Evolutionary conservation across 2,113 vertebrate species (phyloP).

Genomic region (Turdus rufiventris): DNA sequence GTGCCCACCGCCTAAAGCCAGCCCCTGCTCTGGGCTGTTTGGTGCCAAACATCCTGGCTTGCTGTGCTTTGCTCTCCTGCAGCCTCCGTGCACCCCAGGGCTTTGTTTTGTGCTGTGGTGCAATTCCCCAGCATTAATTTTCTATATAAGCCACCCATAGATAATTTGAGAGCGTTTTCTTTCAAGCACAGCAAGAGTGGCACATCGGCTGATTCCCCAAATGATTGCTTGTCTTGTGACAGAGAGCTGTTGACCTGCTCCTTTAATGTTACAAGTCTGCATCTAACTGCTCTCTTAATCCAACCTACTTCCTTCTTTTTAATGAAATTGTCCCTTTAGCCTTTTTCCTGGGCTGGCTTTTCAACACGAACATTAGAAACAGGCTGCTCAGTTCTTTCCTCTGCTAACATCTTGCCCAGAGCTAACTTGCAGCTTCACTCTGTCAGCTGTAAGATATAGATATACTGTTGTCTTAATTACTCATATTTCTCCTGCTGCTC

Average conservation of each 20-base stretch:
- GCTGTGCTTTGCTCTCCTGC: background rate
- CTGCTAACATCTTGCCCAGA: constrained; percentile 53
- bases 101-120: background rate
- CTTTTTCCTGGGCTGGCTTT: constrained; percentile 46
- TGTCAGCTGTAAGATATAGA: constrained; percentile 59
- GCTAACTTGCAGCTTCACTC: constrained; percentile 44
- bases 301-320: constrained; percentile 40
- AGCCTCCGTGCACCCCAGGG: background rate
- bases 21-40: background rate
- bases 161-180: constrained; percentile 7
- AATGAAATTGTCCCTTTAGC: constrained; percentile 46
- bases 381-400: constrained; percentile 37
- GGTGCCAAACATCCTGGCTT: background rate
- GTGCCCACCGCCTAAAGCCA: background rate
- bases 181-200: background rate
- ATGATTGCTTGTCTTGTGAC: constrained; percentile 44
- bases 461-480: constrained; percentile 71
- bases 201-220: background rate
- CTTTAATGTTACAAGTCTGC: constrained; percentile 40
- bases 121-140: background rate
- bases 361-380: constrained; percentile 37
- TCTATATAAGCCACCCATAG: background rate
- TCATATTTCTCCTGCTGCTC: constrained; percentile 61
- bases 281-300: constrained; percentile 38
- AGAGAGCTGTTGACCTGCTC: constrained; percentile 46